A percentile compares a stretch with the other conserved stretches of the same genome.
Conservation (phyloP, 1,140 invertebrate species). For the Ips nitidus region DNA sequence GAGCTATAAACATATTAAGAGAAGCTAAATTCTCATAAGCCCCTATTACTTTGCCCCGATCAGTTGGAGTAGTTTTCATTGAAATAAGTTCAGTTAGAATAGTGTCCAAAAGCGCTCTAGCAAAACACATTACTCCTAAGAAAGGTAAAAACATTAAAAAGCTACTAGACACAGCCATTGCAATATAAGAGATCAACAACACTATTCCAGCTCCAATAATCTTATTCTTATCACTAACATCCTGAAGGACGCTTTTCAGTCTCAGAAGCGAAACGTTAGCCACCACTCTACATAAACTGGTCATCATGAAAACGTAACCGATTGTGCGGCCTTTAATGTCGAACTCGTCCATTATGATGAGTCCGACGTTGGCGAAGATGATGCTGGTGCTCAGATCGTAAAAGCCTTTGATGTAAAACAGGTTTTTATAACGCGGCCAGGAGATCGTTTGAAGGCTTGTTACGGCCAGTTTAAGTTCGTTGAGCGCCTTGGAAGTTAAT, state of each 20-base stretch:
- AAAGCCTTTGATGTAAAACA: conserved; percentile 19
- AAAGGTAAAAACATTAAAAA: conserved; percentile 19
- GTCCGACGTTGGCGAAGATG: conserved; percentile 16
- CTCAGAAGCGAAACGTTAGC: conserved; percentile 18
- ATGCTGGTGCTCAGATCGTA: conserved; percentile 9
- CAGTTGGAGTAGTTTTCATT: conserved; percentile 17
- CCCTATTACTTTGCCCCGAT: conserved; percentile 36
- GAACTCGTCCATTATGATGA: conserved; percentile 25
- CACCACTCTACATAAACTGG: conserved; percentile 18
- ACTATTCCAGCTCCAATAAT: conserved; percentile 25
- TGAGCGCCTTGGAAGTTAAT: not conserved
- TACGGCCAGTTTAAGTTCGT: conserved; percentile 18
- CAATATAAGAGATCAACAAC: conserved; percentile 30
- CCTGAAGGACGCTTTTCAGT: conserved; percentile 26
- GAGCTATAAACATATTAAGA: conserved; percentile 24
- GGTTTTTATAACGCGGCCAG: conserved; percentile 13
- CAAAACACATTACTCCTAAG: conserved; percentile 22
- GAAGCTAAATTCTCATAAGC: conserved; percentile 32
- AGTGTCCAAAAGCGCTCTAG: conserved; percentile 28
- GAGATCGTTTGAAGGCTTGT: conserved; percentile 19
- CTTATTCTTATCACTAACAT: conserved; percentile 22
- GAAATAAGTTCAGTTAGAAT: conserved; percentile 31
- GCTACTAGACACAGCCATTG: conserved; percentile 26
- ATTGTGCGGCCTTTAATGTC: conserved; percentile 24
- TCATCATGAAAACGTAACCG: conserved; percentile 27